These are phyloP conservation scores for Zaprionus kolodkinae DNA, from an alignment of 1,140 invertebrate species.

Conservation along the genomic window DNA sequence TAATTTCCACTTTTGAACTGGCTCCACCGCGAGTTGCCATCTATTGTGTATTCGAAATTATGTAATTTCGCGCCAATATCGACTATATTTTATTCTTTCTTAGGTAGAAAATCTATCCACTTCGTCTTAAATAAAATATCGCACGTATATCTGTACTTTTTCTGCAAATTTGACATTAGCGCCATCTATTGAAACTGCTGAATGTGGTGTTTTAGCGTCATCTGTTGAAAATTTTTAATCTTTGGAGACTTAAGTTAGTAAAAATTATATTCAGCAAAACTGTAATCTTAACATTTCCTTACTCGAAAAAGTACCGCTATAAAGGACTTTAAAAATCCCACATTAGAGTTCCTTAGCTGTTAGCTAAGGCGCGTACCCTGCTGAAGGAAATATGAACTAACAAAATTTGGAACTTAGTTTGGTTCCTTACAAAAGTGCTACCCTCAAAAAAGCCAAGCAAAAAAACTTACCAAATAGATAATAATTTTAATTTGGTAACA, in stretches of 20 bases:
- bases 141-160: background rate
- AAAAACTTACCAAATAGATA: no score
- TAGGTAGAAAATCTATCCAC: background rate
- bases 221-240: conserved; percentile 13
- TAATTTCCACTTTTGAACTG: background rate
- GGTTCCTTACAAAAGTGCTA: no score
- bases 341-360: no score
- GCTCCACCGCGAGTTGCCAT: background rate
- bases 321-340: background rate
- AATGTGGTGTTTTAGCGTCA: background rate
- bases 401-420: no score
- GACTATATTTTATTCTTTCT: no score
- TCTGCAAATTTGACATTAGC: background rate
- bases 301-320: background rate
- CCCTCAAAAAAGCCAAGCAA: no score
- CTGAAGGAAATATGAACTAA: no score
- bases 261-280: conserved; percentile 28
- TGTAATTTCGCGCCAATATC: background rate
- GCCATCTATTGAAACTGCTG: background rate
- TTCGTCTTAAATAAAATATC: background rate
- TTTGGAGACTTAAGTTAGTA: background rate
- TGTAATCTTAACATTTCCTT: conserved; percentile 22
- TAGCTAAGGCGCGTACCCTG: no score
- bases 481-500: no score
- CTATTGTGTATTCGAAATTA: background rate